Percentiles rank a stretch among this genome's conserved stretches.
Conservation (phyloP, 2,888 invertebrate genomes). For the Entomobrya proxima region DNA sequence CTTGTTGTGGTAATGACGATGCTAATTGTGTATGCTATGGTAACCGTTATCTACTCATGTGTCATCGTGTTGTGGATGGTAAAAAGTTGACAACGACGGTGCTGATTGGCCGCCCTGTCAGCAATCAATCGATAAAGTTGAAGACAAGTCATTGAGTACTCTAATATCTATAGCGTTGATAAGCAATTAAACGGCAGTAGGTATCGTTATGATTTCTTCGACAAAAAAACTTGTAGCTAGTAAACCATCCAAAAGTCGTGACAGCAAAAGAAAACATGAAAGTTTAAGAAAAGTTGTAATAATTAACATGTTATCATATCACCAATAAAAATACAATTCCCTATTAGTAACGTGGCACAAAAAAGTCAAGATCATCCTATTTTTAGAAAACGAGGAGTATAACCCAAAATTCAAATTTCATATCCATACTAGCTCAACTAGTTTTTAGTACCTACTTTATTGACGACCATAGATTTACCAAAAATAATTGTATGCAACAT, state of each 20-base stretch:
- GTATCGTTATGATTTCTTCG: neutral
- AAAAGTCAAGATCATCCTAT: slow-evolving; percentile 17
- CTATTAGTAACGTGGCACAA: neutral
- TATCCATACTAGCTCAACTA: neutral
- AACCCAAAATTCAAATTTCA: neutral
- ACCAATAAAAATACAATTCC: neutral
- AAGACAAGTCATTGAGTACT: neutral
- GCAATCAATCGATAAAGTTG: neutral
- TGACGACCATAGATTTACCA: too few species aligned
- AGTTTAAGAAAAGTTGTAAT: neutral
- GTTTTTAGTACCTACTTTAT: too few species aligned
- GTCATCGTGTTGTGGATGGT: too few species aligned
- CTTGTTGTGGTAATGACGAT: too few species aligned
- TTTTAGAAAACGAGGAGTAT: neutral
- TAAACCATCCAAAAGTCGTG: neutral
- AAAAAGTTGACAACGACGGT: neutral
- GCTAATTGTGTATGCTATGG: too few species aligned
- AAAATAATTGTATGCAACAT: too few species aligned
- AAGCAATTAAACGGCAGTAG: neutral
- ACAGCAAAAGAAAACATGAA: neutral
- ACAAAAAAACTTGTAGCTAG: neutral
- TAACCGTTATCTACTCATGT: too few species aligned
- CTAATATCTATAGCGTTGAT: neutral
- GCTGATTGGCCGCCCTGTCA: neutral
- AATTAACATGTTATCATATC: slow-evolving; percentile 8